A percentile compares a stretch with the other conserved stretches of the same genome.
Conservation (phyloP, 2,888 invertebrate species). For the Nomada flava region DNA sequence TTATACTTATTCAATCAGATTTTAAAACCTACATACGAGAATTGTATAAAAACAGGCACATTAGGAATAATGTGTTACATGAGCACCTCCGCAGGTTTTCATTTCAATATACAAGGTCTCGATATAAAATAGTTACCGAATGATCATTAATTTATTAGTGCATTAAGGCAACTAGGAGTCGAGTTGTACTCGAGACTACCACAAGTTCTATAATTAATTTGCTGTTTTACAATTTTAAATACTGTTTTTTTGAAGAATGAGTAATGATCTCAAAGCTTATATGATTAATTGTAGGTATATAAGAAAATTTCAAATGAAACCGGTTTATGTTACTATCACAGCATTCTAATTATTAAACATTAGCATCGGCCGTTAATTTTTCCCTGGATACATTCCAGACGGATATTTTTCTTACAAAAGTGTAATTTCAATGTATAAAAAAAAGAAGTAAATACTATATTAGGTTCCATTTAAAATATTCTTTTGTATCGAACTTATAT, state of each 20-base stretch:
- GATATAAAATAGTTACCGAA: constrained; percentile 77
- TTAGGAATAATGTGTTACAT: constrained; percentile 62
- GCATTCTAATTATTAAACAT: constrained; percentile 30
- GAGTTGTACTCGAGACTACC: constrained; percentile 75
- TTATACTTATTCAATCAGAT: constrained; percentile 39
- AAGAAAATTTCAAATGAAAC: constrained; percentile 57
- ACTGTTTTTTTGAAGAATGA: constrained; percentile 24
- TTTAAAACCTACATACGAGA: constrained; percentile 52
- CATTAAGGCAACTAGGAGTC: constrained; percentile 80
- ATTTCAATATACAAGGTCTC: constrained; percentile 68
- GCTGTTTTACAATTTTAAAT: constrained; percentile 46
- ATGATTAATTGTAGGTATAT: constrained; percentile 20
- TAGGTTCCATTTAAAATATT: constrained; percentile 55
- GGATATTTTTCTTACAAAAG: constrained; percentile 2
- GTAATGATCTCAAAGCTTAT: constrained; percentile 27
- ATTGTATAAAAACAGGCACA: constrained; percentile 67
- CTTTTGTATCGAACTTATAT: constrained; percentile 35
- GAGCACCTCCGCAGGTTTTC: constrained; percentile 66
- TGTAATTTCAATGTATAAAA: neutral
- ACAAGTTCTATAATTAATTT: constrained; percentile 68
- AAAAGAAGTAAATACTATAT: neutral
- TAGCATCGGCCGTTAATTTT: constrained; percentile 3
- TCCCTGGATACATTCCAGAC: neutral
- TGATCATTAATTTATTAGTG: constrained; percentile 75
- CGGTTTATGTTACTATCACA: constrained; percentile 47